Percentiles rank a stretch among this genome's conserved stretches.
These are phyloP conservation scores for Netelia fuscicornis DNA, from an alignment of 2,888 invertebrate species.

Conservation along the genomic window DNA sequence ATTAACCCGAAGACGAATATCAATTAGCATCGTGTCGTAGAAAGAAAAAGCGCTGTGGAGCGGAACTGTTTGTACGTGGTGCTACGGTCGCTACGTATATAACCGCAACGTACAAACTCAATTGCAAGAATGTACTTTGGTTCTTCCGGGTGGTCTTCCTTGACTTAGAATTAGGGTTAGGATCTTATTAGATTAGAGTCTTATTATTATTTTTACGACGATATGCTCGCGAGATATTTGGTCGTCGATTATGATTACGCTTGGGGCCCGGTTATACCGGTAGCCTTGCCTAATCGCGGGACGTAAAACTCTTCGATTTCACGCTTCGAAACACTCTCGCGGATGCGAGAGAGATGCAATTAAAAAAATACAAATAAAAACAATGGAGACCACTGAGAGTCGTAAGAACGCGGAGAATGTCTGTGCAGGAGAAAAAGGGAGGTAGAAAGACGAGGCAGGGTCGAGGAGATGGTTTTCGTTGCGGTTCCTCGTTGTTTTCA, in stretches of 20 bases:
- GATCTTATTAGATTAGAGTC: background rate
- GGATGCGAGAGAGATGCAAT: constrained; percentile 4
- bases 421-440: background rate
- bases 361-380: constrained; percentile 8
- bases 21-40: constrained; percentile 54
- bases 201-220: constrained; percentile 72
- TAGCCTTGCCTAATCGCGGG: background rate
- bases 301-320: constrained; percentile 77
- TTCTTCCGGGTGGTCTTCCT: constrained; percentile 19
- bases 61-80: background rate
- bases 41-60: constrained; percentile 59
- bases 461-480: constrained; percentile 27
- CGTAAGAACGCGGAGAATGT: constrained; percentile 22
- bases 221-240: constrained; percentile 63
- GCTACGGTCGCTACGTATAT: background rate
- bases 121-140: background rate
- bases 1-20: constrained; percentile 48
- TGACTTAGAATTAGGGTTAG: background rate
- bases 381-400: constrained; percentile 69
- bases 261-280: background rate
- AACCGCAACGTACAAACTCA: background rate
- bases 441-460: background rate
- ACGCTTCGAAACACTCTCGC: constrained; percentile 76
- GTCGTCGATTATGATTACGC: constrained; percentile 71
- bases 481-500: constrained; percentile 33